phyloP scores from a whole-genome alignment of 2,797 vertebrate species.

The Sebastolobus altivelis region DNA sequence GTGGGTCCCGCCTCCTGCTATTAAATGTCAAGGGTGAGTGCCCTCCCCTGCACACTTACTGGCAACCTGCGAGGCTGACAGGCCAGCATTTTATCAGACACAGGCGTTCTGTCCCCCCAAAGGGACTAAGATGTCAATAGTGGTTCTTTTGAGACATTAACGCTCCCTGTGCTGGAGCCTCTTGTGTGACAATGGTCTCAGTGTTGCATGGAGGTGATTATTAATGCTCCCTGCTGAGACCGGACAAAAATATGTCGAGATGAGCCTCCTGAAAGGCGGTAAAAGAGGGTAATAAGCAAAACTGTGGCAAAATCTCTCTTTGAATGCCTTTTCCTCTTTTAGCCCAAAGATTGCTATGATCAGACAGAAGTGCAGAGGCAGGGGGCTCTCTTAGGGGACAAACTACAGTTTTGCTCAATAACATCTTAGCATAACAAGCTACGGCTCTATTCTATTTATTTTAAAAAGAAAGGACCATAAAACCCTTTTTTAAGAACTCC shows the following conservation, averaged over 20 bases:
- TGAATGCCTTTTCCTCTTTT: conserved; percentile 43
- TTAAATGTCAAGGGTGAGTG: conserved; percentile 70
- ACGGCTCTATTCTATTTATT: background rate
- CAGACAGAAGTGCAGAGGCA: conserved; percentile 22
- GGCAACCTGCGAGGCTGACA: conserved; percentile 24
- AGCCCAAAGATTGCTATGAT: conserved; percentile 42
- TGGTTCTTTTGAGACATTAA: conserved; percentile 72
- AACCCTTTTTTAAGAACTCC: background rate
- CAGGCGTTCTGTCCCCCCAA: conserved; percentile 10
- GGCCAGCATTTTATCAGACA: conserved; percentile 45
- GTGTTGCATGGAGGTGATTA: conserved; percentile 78
- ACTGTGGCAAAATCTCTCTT: conserved; percentile 65
- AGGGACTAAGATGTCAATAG: conserved; percentile 79
- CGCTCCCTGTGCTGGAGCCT: conserved; percentile 50
- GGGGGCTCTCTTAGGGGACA: background rate
- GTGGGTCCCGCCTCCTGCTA: conserved; percentile 43
- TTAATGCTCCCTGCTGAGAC: conserved; percentile 68
- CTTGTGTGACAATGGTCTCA: conserved; percentile 57
- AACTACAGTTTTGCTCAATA: conserved; percentile 1
- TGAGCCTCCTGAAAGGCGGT: conserved; percentile 56
- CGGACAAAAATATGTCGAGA: conserved; percentile 64
- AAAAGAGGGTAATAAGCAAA: conserved; percentile 72
- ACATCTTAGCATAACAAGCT: background rate
- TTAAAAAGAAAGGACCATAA: background rate
- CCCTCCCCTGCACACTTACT: conserved; percentile 42